Base-by-base conservation (phyloP, 2,113 vertebrate species). In the Ceyx melanurus region DNA sequence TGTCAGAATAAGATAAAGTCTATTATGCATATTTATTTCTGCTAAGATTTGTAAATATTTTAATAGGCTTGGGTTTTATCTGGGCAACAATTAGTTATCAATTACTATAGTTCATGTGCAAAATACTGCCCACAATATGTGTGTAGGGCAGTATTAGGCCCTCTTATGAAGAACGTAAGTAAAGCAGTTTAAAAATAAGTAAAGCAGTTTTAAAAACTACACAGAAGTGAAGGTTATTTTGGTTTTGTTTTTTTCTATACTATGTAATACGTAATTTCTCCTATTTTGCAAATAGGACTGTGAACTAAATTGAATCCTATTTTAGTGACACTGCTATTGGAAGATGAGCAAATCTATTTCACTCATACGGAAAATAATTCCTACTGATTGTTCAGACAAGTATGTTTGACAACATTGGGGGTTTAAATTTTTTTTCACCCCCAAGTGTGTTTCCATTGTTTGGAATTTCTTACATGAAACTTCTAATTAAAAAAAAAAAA, bases 11-110 rank as follows among this genome's bases (percentile, higher is more conserved):
- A n/a, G 40, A 42, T 85, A 42, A 84, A 82, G 31, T 73, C 74
- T 85, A 87, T 95, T 87, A 91, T 20, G 37, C 12, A 22, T 58
- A 92, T 70, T 91, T 89, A 79, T 92, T 91, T 75, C 84, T 76
- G 33, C 35, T 73, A 62, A 87, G 84, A 89, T 92, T 87, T 93
- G 87, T 95, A 91, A 92, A 93, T 92, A 96, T 93, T 95, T 95
- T 92, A 95, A 92, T 70, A 96, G 31, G 42, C 13, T 84, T 85
- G 62, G 10, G 74, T 62, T 92, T 91, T 89, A 82, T 86, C 62
- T 82, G 35, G n/a, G 7, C 29, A 76, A 84, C 31, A 50, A 89
- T 92, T 79, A 82, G 45, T 70, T 93, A 65, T 89, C 78, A 70
- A 22, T 84, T 87, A 45, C 35, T 50, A 28, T 62, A 67, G 40